Evolutionary conservation across 2,113 vertebrate species (phyloP), one percentile per base, ranked within the genome.

Genomic region (Garra rufa): DNA sequence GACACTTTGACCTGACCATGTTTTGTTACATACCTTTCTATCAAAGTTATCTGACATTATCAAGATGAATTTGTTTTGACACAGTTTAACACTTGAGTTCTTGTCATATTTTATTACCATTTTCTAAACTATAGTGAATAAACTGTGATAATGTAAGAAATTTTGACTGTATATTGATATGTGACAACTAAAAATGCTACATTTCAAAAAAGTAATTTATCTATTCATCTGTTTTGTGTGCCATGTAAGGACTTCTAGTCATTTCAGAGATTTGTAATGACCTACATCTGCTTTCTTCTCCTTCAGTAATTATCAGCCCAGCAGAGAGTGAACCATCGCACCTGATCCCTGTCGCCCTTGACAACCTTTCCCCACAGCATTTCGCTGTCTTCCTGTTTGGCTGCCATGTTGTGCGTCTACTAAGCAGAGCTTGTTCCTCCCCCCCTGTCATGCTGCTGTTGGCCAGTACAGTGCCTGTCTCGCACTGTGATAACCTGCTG

Each of bases 341-440:
- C 2, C 89, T 96, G 24, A 83, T 94, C 75, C 93, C 95, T 0
- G 92, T 92, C 38, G 85, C 95, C 7, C 85, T 95, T 80, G 92
- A 94, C 87, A 92, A 81, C 77, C 93, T 96, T 52, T 93, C 95
- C 5, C 92, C 95, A 38, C 92, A 91, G 8, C 91, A 94, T 88
- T 93, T 93, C 2, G 91, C 94, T 7, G 76, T 96, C 67, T 96
- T 95, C 87, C 83, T 94, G 15, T 96, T 96, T 84, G 96, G 95
- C 73, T 95, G 95, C 83, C 92, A 93, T 26, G 89, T 96, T 76
- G 83, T 94, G 74, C 90, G 87, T 71, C 85, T 95, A 84, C 91
- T 96, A 28, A 89, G 89, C 83, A 89, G 78, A 76, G 80, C 84
- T 61, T 87, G 89, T 34, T 81, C 71, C 26, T 93, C 94, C 61